phyloP scores from a whole-genome alignment of 2,888 invertebrate genomes.

The Drosophila maculinotata region DNA sequence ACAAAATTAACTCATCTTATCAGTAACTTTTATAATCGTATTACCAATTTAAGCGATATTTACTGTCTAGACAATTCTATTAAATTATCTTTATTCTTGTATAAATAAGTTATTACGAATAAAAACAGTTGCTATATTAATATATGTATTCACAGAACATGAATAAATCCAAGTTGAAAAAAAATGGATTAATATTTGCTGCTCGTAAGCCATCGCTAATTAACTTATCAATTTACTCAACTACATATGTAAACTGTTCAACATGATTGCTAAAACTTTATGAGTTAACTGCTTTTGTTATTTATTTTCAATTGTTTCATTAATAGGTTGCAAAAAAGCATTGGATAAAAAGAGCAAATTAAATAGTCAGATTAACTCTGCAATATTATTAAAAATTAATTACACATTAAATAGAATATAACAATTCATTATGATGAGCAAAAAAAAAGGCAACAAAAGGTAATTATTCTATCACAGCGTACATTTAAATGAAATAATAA shows the following conservation, averaged over 20 bases:
- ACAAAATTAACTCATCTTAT: background rate
- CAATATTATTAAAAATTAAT: conserved; percentile 60
- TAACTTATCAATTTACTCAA: conserved; percentile 47
- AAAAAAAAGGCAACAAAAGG: conserved; percentile 3
- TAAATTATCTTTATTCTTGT: background rate
- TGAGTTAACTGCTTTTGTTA: conserved; percentile 1
- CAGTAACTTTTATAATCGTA: background rate
- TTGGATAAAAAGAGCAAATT: conserved; percentile 6
- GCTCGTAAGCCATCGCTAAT: conserved; percentile 34
- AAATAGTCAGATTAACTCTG: conserved; percentile 33
- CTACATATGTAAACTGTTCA: conserved; percentile 25
- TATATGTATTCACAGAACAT: background rate
- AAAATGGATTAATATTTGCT: conserved; percentile 17
- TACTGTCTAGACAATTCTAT: conserved; percentile 1
- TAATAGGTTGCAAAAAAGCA: conserved; percentile 1
- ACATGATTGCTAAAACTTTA: background rate
- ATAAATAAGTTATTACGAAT: no score
- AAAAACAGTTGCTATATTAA: no score
- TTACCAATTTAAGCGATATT: background rate
- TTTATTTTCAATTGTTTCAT: conserved; percentile 13
- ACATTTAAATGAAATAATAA: conserved; percentile 6
- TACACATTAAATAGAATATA: conserved; percentile 53
- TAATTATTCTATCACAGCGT: conserved; percentile 25
- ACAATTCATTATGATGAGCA: conserved; percentile 1
- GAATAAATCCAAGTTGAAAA: background rate